A percentile compares a stretch with the other conserved stretches of the same genome.
These are phyloP conservation scores for Xanthia togata DNA, from an alignment of 2,888 invertebrate species.

Conservation along the genomic window DNA sequence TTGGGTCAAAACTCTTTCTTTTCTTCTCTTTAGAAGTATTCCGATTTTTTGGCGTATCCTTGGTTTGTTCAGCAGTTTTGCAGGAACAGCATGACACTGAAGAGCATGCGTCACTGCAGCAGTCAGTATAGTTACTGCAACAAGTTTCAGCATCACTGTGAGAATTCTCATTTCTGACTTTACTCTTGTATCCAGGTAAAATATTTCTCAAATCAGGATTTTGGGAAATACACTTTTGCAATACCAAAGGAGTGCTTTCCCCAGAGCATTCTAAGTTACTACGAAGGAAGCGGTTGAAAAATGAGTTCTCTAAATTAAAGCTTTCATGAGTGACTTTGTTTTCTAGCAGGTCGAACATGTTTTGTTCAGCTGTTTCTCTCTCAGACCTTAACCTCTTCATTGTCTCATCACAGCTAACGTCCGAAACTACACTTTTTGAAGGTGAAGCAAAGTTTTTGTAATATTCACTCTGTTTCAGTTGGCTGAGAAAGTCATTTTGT, in stretches of 20 bases:
- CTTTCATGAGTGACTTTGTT: constrained; percentile 93
- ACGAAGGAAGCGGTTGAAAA: constrained; percentile 89
- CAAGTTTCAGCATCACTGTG: constrained; percentile 79
- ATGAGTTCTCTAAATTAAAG: constrained; percentile 93
- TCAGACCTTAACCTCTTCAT: constrained; percentile 76
- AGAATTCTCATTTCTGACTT: constrained; percentile 69
- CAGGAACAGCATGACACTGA: constrained; percentile 85
- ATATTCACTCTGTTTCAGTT: constrained; percentile 86
- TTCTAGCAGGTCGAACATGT: constrained; percentile 95
- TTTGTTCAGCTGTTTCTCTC: constrained; percentile 91
- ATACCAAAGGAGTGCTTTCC: constrained; percentile 84
- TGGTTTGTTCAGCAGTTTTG: constrained; percentile 77
- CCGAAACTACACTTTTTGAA: constrained; percentile 81
- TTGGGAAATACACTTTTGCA: constrained; percentile 83
- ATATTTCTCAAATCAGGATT: constrained; percentile 83
- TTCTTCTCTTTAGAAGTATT: constrained; percentile 63
- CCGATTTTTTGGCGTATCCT: constrained; percentile 47
- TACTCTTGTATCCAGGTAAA: constrained; percentile 74
- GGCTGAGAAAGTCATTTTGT: constrained; percentile 85
- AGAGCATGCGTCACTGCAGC: constrained; percentile 80
- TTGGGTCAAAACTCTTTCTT: constrained; percentile 56
- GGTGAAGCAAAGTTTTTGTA: constrained; percentile 87
- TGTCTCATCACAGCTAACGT: constrained; percentile 81
- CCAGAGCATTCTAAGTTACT: constrained; percentile 82
- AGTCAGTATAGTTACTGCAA: constrained; percentile 81